Evolutionary conservation across 2,888 invertebrate genomes (phyloP), one percentile per base, ranked within the genome.

Genomic region (Timandra comae): DNA sequence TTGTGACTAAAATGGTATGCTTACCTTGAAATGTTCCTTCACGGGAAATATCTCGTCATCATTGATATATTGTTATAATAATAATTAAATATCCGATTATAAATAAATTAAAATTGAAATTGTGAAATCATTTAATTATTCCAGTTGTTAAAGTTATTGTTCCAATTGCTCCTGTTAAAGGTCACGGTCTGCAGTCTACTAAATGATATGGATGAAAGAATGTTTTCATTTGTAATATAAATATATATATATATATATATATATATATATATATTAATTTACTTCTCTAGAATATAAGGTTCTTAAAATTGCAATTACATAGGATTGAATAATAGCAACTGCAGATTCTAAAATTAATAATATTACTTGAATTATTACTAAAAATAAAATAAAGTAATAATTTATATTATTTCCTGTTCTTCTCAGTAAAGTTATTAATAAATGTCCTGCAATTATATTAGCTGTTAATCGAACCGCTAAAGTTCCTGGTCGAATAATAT

Each of bases 371-470:
- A 66, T 61, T 21, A 81, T 27, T 49, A 87, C 48, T 67, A 86
- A 60, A 20, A 86, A 32, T 29, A 63, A 33, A 49, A 78, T 50
- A 45, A 75, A 52, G 43, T 70, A 66, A 33, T 41, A 48, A 2
- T 55, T 30, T 48, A 71, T 46, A 38, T 23, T 57, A 27, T 51
- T 43, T 3, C 75, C 70, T 7, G 66, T 80, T 27, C 61, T 54
- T 48, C 88, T 86, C 59, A 91, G 56, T 51, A 92, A 49, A 1
- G 89, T 90, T 85, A 92, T 68, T 62, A 92, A 49, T 71, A 92
- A 62, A 66, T 92, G 91, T 0, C 91, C 91, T 1, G 92, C 91
- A 85, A 91, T 91, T 89, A 92, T 91, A 84, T 92, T 92, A n/a
- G 92, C 92, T 3, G 90, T 87, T 81, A 92, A 61, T 45, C 92